Percentiles rank a stretch among this genome's conserved stretches.
Evolutionary conservation across 2,888 invertebrate genomes (phyloP).

Genomic region (Eilema griseolum): DNA sequence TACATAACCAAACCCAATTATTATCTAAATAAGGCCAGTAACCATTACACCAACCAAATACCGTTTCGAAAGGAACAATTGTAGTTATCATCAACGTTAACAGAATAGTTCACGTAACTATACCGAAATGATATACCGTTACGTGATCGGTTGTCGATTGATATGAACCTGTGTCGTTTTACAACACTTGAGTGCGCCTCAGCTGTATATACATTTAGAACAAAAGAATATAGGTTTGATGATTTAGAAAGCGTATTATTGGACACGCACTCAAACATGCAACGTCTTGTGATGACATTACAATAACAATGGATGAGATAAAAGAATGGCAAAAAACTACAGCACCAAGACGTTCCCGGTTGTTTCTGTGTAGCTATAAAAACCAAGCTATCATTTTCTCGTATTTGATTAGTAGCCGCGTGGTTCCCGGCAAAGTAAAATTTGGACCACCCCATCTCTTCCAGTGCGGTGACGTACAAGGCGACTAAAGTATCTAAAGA

Average conservation of each 20-base stretch:
- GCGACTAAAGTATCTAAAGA: too few species aligned
- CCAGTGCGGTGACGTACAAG: too few species aligned
- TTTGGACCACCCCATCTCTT: too few species aligned
- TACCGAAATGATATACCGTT: constrained; percentile 44
- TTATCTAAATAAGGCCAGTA: constrained; percentile 46
- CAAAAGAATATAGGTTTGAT: constrained; percentile 17
- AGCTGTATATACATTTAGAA: constrained; percentile 10
- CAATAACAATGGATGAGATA: not conserved
- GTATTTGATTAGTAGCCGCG: not conserved
- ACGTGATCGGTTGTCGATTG: constrained; percentile 47
- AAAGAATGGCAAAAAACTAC: not conserved
- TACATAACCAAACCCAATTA: constrained; percentile 35
- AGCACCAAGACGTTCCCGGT: not conserved
- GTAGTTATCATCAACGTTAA: constrained; percentile 43
- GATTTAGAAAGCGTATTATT: constrained; percentile 23
- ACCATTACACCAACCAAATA: constrained; percentile 36
- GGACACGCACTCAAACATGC: not conserved
- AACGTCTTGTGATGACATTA: not conserved
- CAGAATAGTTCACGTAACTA: constrained; percentile 34
- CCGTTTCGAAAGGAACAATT: constrained; percentile 46
- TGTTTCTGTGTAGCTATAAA: not conserved
- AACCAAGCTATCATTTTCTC: constrained; percentile 4
- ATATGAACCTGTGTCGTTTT: constrained; percentile 43
- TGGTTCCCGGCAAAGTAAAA: too few species aligned
- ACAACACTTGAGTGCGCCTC: constrained; percentile 15